phyloP scores from a whole-genome alignment of 2,113 vertebrate genomes.

The Electrona antarctica region DNA sequence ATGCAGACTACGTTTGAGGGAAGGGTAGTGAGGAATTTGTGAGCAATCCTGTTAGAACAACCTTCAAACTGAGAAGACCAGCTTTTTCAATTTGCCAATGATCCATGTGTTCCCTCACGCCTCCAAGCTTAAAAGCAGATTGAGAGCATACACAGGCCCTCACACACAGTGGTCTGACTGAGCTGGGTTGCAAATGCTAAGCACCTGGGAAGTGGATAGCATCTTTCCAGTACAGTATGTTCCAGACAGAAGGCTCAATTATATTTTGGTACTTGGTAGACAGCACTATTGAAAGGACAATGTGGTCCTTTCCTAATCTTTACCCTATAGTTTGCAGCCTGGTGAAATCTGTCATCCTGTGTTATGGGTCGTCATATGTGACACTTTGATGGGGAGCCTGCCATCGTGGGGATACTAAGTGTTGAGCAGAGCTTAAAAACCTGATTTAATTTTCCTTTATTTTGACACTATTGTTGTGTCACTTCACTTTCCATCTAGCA shows the following conservation, averaged over 20 bases:
- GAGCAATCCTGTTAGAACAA: constrained; percentile 26
- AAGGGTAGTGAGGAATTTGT: background rate
- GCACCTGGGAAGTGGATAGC: constrained; percentile 10
- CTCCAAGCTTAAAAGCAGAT: constrained; percentile 35
- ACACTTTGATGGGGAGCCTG: too few relatives aligned
- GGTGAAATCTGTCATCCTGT: constrained; percentile 1
- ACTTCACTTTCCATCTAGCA: constrained; percentile 9
- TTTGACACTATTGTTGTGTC: background rate
- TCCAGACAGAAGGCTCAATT: too few relatives aligned
- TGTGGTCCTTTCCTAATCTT: constrained; percentile 13
- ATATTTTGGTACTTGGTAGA: too few relatives aligned
- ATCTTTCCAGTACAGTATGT: too few relatives aligned
- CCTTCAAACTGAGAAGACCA: constrained; percentile 24
- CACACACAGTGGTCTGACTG: background rate
- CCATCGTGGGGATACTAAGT: too few relatives aligned
- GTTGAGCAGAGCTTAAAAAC: too few relatives aligned
- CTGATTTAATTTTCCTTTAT: too few relatives aligned
- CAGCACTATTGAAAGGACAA: too few relatives aligned
- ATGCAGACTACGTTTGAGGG: background rate
- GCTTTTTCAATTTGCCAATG: constrained; percentile 47
- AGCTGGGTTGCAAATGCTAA: constrained; percentile 19
- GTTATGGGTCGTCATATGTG: background rate
- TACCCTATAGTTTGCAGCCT: constrained; percentile 5
- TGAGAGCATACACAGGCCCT: constrained; percentile 22
- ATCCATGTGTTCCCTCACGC: constrained; percentile 32